These are phyloP conservation scores for Micronycteris hirsuta DNA, from an alignment of 2,113 vertebrate species.

Conservation along the genomic window DNA sequence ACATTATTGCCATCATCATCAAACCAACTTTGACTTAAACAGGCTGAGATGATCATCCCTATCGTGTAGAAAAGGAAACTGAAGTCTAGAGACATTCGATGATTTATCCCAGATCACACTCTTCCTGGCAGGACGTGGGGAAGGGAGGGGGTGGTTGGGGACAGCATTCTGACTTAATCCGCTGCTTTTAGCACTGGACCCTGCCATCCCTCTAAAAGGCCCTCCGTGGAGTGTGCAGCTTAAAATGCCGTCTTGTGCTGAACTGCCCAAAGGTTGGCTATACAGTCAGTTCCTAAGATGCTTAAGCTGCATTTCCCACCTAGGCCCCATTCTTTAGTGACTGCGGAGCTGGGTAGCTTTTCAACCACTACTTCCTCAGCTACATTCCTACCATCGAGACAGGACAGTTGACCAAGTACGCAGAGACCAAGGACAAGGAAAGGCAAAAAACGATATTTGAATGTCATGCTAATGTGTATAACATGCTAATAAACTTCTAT, in stretches of 20 bases:
- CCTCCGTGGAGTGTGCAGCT: neutral
- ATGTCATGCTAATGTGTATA: neutral
- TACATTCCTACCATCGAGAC: neutral
- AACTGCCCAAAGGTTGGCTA: neutral
- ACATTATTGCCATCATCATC: neutral
- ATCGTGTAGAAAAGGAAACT: neutral
- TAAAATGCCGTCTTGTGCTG: neutral
- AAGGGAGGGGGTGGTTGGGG: too few species aligned
- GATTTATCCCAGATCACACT: neutral
- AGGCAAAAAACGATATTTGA: neutral
- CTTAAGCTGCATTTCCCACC: slow-evolving; percentile 18
- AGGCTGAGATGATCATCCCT: neutral
- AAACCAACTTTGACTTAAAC: neutral
- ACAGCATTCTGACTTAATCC: neutral
- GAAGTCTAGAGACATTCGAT: neutral
- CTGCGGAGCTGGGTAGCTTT: neutral
- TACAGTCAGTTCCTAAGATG: neutral
- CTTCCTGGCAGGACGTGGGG: neutral
- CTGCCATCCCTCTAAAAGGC: neutral
- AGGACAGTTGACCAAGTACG: neutral
- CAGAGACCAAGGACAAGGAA: neutral
- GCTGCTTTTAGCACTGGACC: neutral
- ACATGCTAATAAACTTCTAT: neutral
- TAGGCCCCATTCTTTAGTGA: neutral
- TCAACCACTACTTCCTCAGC: neutral